Base-by-base conservation (phyloP, 2,888 invertebrate species). In the Candidula unifasciata region DNA sequence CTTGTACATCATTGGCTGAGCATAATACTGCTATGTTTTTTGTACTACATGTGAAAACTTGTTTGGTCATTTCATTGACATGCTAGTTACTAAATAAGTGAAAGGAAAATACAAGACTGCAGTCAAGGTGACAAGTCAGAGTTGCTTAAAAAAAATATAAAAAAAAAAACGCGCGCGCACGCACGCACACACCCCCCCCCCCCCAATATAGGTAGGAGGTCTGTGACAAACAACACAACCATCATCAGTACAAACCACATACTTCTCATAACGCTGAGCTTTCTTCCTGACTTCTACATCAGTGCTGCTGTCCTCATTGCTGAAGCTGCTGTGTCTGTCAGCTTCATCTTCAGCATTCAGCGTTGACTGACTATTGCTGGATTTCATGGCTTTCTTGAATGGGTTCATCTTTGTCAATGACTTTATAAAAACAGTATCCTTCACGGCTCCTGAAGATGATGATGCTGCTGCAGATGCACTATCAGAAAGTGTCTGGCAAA, bases 361-460 rank as follows among this genome's bases (percentile, higher is more conserved):
- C 24, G 76, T n/a, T 27, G 71, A 64, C 27, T 79, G 79, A 37
- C 79, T 79, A 44, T 68, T 68, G 33, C 79, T 79, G 18, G 35
- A 2, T 60, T 77, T 79, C 24, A 76, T 52, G 27, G 21, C 82
- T 64, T 84, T 84, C 68, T 78, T 77, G 69, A 83, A 83, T 24
- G 83, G 83, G 33, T 79, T 84, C 44, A 84, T 71, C 74, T 84
- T 84, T 54, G 73, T 54, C 73, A 84, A 73, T 18, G 79, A 64
- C 16, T 78, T 60, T 33, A 78, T 73, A 78, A 83, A 78, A 24
- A 27, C 52, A 10, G 68, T 54, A 68, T 77, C 83, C 35, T 77
- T 77, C 27, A 13, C 10, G n/a, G 57, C 33, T 44, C 74, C 54
- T 21, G 66, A 64, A 21, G 82, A 66, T 24, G 74, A 60, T 24